Evolutionary conservation across 2,113 vertebrate genomes (phyloP).

Genomic region (Callopanchax toddi): DNA sequence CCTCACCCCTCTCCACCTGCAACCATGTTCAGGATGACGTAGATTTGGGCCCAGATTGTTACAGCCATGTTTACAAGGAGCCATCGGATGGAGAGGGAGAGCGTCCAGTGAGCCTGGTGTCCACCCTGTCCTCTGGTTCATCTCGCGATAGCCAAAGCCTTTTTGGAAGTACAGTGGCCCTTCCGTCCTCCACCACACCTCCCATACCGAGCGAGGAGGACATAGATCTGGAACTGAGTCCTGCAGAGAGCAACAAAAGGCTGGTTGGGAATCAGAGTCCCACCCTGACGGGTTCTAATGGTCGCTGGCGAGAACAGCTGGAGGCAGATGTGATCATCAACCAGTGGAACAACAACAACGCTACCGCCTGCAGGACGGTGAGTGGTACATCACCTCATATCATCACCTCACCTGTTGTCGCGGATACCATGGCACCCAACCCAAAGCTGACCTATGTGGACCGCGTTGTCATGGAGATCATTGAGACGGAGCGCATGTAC

Average conservation of each 20-base stretch:
- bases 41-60: conserved; percentile 60
- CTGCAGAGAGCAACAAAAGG: conserved; percentile 47
- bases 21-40: conserved; percentile 80
- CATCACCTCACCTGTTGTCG: conserved; percentile 74
- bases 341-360: conserved; percentile 80
- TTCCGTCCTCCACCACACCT: conserved; percentile 57
- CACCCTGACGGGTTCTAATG: conserved; percentile 12
- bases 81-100: conserved; percentile 77
- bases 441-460: conserved; percentile 90
- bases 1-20: conserved; percentile 69
- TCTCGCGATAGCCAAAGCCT: conserved; percentile 78
- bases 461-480: conserved; percentile 93
- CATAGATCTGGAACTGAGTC: conserved; percentile 78
- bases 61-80: conserved; percentile 64
- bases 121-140: conserved; percentile 82
- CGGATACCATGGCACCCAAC: conserved; percentile 73
- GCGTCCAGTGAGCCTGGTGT: conserved; percentile 81
- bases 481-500: conserved; percentile 94
- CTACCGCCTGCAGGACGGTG: conserved; percentile 68
- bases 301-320: conserved; percentile 46
- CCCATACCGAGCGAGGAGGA: conserved; percentile 62
- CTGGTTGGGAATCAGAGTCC: conserved; percentile 47
- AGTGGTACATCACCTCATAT: conserved; percentile 36
- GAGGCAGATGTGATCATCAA: conserved; percentile 31
- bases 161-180: conserved; percentile 74